Base-by-base conservation (phyloP, 2,113 vertebrate species). In the Chaetorhynchus papuensis region DNA sequence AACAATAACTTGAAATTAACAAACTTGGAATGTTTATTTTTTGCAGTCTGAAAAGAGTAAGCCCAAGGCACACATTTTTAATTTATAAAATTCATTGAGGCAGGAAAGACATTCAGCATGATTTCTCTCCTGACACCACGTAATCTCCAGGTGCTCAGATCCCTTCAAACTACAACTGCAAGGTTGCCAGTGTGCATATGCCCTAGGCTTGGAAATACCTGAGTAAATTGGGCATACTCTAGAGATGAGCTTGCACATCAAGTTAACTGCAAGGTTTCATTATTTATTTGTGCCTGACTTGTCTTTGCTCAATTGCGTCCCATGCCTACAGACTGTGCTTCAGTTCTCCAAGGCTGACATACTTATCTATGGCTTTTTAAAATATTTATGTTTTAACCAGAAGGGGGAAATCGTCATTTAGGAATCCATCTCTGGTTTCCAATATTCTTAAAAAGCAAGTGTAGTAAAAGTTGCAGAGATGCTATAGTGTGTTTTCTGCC, bases 1-100 rank as follows among this genome's bases (percentile, higher is more conserved):
- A 93, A 21, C 13, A 81, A 22, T 65, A 66, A 39, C 26, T 87
- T 88, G 72, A 93, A 92, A 94, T 89, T 89, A 87, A 64, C 64
- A 21, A 82, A 75, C 27, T 52, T 75, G 20, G 35, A 81, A 94
- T 87, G 28, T 63, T 94, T 84, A 45, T 66, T 83, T 79, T 91
- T 92, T 54, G 20, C 49, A 76, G 11, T 77, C n/a, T 84, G 35
- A 81, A 89, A 83, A 57, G 21, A 82, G 30, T 76, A 96, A 94
- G 70, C 90, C 66, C 65, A 80, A 93, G 69, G 47, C 63, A 11
- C 13, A 72, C 10, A 84, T 74, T 97, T 97, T 95, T 96, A 97
- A 92, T 96, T 94, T 94, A 96, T 80, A 74, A 87, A 81, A 94
- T 96, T 27, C n/a, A 76, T 77, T 87, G 71, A 92, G 50, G 71